Evolutionary conservation across 2,797 vertebrate genomes (phyloP), one percentile per base, ranked within the genome.

Genomic region (Danio jaintianensis): DNA sequence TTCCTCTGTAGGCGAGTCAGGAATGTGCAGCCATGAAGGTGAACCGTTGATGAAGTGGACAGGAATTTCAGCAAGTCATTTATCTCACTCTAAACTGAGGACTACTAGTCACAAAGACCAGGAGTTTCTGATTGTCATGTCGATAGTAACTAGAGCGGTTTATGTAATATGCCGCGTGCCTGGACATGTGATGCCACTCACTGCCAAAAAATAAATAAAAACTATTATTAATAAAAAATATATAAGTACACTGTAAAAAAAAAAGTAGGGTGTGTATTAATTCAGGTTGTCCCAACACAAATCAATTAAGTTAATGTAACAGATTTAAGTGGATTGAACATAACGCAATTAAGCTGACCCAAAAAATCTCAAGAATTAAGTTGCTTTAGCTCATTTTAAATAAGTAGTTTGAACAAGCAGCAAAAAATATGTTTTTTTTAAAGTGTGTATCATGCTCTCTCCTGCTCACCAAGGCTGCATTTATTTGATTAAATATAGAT

Each of bases 41-140:
- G 3, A 42, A 69, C 38, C 75, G 29, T 38, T 70, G 68, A 75
- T 48, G 50, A 78, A 50, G 56, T 50, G 72, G 22, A 83, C 90
- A 92, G 90, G 90, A 9, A 67, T 77, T 7, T 72, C 79, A 77
- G 79, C 79, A 86, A 85, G 75, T 67, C 71, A 42, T 78, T 72
- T 75, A 43, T 20, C 40, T 29, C n/a, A 76, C 55, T 82, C 7
- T 29, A 76, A 8, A 36, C 58, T 43, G 75, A 53, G 73, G 87
- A 75, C 82, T 50, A 20, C 6, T 69, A 38, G 50, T 38, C 13
- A 40, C 62, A 81, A 18, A 72, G 38, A 76, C 7, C 9, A 67
- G 1, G 42, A 56, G 87, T 16, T 52, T 48, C 67, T 59, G 68
- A 78, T 63, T n/a, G 15, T n/a, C 6, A 56, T n/a, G 7, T 20